Evolutionary conservation across 2,888 invertebrate species (phyloP).

Genomic region (Panopea generosa): DNA sequence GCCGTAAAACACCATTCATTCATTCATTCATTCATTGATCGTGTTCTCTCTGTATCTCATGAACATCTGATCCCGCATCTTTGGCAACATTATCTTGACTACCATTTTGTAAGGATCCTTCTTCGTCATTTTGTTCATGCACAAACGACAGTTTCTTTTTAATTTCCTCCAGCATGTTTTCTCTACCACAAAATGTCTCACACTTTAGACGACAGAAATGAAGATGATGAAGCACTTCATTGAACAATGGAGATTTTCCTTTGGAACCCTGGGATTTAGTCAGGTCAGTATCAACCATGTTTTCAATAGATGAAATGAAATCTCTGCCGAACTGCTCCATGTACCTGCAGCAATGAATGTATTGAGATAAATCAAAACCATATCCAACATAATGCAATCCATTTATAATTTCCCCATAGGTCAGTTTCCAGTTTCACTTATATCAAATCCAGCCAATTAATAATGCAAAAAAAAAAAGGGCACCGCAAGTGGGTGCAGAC

Average conservation of each 20-base stretch:
- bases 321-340: constrained; percentile 65
- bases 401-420: too few relatives aligned
- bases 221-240: constrained; percentile 74
- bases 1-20: too few relatives aligned
- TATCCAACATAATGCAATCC: too few relatives aligned
- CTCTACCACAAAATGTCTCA: constrained; percentile 70
- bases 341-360: constrained; percentile 51
- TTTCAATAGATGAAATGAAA: constrained; percentile 65
- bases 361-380: too few relatives aligned
- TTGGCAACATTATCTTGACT: constrained; percentile 5
- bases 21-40: constrained; percentile 12
- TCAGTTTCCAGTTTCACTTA: too few relatives aligned
- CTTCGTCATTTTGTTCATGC: constrained; percentile 17
- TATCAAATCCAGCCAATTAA: too few relatives aligned
- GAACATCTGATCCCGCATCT: too few relatives aligned
- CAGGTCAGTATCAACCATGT: constrained; percentile 65
- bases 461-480: too few relatives aligned
- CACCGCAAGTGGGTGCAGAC: too few relatives aligned
- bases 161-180: constrained; percentile 57
- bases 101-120: constrained; percentile 5
- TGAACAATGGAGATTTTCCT: constrained; percentile 54
- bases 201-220: constrained; percentile 62
- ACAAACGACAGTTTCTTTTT: constrained; percentile 25
- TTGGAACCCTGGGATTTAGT: constrained; percentile 16
- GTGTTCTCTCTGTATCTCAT: constrained; percentile 13